Base-by-base conservation (phyloP, 2,888 invertebrate species). In the Cosmorhoe ocellata region DNA sequence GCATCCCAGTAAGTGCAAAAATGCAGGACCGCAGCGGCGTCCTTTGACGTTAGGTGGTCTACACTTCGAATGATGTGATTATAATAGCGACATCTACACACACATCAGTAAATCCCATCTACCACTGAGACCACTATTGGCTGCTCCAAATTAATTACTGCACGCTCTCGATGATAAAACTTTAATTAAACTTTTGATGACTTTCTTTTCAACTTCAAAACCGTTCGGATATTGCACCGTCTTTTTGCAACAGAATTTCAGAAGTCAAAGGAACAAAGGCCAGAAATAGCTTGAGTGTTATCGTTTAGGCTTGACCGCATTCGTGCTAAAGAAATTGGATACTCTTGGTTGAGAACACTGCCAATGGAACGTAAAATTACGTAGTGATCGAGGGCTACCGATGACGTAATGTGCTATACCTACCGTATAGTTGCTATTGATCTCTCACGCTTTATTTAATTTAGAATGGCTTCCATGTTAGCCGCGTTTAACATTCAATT, bases 31-130 rank as follows among this genome's bases (percentile, higher is more conserved):
- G 78, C 78, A 34, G 53, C 89, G 87, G 89, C 78, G 66, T 68
- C 81, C 82, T 90, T 89, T 89, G 87, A 85, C 76, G 76, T 76
- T 84, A 88, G 90, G 89, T 89, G 88, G 89, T 86, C 82, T 73
- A 66, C 66, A 65, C 65, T 63, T 60, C 71, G 70, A 76, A 67
- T 87, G 85, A 90, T 87, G 86, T 84, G 86, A 84, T 86, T 88
- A 88, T 89, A 88, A 90, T 90, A 85, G 85, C 84, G 80, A 81
- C 82, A 87, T 78, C 75, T 68, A 75, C 74, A 76, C 74, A 74
- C 69, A 66, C 74, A 71, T 76, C 75, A 71, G 79, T 76, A 78
- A 73, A 75, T 72, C 72, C 71, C 57, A 62, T 59, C 34, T 42
- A 49, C 56, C 52, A 40, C 22, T 36, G 48, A 53, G 52, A 40